A percentile compares a stretch with the other conserved stretches of the same genome.
Evolutionary conservation across 2,888 invertebrate genomes (phyloP).

Genomic region (Heteromurus nitidus): DNA sequence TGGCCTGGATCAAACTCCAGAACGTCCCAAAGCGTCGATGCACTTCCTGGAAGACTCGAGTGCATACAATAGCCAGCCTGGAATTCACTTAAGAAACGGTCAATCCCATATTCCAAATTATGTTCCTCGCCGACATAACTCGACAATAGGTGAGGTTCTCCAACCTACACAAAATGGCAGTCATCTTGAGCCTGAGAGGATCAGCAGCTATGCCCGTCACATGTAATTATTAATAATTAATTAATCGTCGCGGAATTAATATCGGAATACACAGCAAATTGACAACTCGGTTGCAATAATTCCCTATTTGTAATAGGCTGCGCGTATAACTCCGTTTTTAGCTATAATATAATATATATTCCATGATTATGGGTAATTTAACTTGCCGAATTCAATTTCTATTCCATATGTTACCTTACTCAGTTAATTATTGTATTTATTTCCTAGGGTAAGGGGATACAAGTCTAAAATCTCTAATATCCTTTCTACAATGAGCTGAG

Average conservation of each 20-base stretch:
- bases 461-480: constrained; percentile 16
- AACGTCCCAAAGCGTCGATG: constrained; percentile 50
- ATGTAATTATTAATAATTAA: constrained; percentile 47
- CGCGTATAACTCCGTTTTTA: no score
- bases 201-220: constrained; percentile 59
- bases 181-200: constrained; percentile 45
- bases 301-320: no score
- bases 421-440: constrained; percentile 7
- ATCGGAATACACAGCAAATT: background rate
- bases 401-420: background rate
- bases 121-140: constrained; percentile 65
- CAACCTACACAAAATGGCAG: constrained; percentile 66
- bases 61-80: constrained; percentile 69
- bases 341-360: no score
- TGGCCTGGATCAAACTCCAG: constrained; percentile 70
- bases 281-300: no score
- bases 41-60: constrained; percentile 69
- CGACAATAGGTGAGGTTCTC: constrained; percentile 70
- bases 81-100: constrained; percentile 70
- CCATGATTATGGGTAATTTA: no score
- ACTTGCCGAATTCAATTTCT: background rate
- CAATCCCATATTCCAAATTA: constrained; percentile 62
- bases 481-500: constrained; percentile 7
- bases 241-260: no score
- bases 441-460: constrained; percentile 14